Evolutionary conservation across 2,797 vertebrate species (phyloP).

Genomic region (Cirrhinus mrigala): DNA sequence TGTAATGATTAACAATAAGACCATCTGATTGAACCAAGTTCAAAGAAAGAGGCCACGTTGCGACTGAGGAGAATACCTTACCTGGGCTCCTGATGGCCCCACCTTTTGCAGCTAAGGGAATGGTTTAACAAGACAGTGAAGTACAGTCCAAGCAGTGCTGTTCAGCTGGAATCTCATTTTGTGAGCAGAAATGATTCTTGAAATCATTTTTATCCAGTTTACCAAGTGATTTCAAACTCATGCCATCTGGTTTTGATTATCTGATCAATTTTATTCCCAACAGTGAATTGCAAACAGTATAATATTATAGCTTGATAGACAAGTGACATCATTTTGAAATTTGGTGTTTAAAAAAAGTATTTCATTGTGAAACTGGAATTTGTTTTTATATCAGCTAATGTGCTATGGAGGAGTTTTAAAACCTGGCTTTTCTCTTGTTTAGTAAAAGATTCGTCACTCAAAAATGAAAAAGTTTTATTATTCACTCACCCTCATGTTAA

Average conservation of each 20-base stretch:
- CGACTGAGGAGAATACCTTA: slow-evolving; percentile 78
- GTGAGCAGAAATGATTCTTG: slow-evolving; percentile 43
- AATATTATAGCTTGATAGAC: neutral
- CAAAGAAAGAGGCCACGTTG: slow-evolving; percentile 69
- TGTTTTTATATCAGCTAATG: neutral
- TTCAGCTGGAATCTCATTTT: slow-evolving; percentile 50
- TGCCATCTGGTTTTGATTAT: slow-evolving; percentile 31
- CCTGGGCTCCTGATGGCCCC: slow-evolving; percentile 82
- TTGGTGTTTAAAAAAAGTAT: neutral
- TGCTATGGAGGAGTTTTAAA: neutral
- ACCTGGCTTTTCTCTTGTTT: neutral
- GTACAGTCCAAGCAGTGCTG: slow-evolving; percentile 77
- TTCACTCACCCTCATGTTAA: neutral
- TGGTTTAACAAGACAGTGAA: slow-evolving; percentile 87
- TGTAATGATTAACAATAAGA: slow-evolving; percentile 60
- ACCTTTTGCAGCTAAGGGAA: slow-evolving; percentile 86
- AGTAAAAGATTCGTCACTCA: neutral
- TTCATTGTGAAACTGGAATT: neutral
- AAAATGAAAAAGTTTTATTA: neutral
- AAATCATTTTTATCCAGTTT: slow-evolving; percentile 34
- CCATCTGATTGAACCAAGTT: slow-evolving; percentile 43
- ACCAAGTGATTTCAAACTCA: slow-evolving; percentile 28
- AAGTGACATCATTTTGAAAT: neutral
- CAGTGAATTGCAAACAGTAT: neutral
- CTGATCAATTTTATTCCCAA: neutral